These are phyloP conservation scores for Ridgeia piscesae DNA, from an alignment of 1,140 invertebrate genomes.

Conservation along the genomic window DNA sequence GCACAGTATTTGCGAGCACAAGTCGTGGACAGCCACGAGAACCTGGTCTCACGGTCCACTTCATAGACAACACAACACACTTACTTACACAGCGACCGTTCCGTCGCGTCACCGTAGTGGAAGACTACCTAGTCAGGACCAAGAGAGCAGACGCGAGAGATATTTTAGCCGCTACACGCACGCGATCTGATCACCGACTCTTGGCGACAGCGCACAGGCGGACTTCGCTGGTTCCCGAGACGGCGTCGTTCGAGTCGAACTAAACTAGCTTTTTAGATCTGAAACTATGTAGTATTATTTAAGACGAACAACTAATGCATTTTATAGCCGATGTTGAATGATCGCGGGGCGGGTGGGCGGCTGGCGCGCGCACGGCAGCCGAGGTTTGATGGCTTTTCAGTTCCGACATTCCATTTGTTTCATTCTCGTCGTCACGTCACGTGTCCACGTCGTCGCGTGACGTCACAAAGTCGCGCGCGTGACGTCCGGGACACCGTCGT, in stretches of 20 bases:
- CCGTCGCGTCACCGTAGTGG: not conserved
- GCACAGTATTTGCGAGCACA: not conserved
- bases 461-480: not conserved
- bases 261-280: conserved; percentile 6
- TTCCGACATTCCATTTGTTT: conserved; percentile 1
- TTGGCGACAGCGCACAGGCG: not conserved
- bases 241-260: not conserved
- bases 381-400: conserved; percentile 4
- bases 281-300: conserved; percentile 2
- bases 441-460: not conserved
- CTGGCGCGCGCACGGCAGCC: not conserved
- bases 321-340: conserved; percentile 5
- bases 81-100: not conserved
- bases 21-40: not conserved
- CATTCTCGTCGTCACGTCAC: not conserved
- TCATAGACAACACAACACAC: not conserved
- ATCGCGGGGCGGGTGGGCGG: not conserved
- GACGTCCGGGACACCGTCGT: not conserved
- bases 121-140: not conserved
- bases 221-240: not conserved
- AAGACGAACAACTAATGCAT: not conserved
- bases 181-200: not conserved
- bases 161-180: not conserved
- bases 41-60: not conserved
- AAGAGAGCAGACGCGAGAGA: not conserved